phyloP scores from a whole-genome alignment of 2,113 vertebrate species.

The Plecturocebus donacophilus region DNA sequence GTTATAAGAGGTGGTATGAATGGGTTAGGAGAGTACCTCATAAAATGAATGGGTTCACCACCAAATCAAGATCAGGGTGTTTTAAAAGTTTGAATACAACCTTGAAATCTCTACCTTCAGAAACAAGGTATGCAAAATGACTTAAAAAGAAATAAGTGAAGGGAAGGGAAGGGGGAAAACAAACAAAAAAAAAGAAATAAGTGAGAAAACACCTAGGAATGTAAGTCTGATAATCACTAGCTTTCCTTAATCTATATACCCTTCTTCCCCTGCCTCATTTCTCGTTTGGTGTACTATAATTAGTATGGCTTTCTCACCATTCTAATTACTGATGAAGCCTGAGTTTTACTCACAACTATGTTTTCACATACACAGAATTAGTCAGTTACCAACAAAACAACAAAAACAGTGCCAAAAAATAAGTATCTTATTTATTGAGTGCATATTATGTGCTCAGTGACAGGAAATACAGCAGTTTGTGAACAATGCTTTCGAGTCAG shows the following conservation, averaged over 20 bases:
- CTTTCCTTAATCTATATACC: background rate
- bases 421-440: background rate
- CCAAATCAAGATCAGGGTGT: slow-evolving; percentile 10
- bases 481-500: background rate
- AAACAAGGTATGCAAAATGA: slow-evolving; percentile 33
- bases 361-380: background rate
- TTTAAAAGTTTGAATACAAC: slow-evolving; percentile 5
- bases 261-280: background rate
- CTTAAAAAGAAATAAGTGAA: background rate
- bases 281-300: background rate
- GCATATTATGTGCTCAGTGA: background rate
- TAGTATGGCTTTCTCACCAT: background rate
- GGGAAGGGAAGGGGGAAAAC: too few relatives aligned
- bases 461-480: background rate
- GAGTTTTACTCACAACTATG: background rate
- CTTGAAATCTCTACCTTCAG: slow-evolving; percentile 39
- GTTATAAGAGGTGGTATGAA: background rate
- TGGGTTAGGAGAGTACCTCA: background rate
- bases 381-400: background rate
- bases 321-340: slow-evolving; percentile 19
- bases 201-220: background rate
- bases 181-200: background rate
- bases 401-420: background rate
- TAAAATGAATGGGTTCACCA: slow-evolving; percentile 18
- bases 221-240: background rate